phyloP scores from a whole-genome alignment of 2,113 vertebrate genomes.

The Stigmatopora argus region DNA sequence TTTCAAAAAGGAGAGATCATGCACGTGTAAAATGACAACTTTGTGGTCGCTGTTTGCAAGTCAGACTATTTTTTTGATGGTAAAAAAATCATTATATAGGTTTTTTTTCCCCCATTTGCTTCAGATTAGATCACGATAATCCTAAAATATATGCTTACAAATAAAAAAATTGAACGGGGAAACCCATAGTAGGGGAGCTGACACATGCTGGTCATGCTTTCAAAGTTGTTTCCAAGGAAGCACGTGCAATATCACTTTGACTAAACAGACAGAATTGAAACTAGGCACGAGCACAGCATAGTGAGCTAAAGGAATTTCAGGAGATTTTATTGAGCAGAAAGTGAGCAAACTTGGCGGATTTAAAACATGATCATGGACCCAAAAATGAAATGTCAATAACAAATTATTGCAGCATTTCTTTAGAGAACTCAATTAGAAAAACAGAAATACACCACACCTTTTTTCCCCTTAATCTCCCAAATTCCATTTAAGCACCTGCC shows the following conservation, averaged over 20 bases:
- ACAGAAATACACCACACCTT: not conserved
- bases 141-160: not conserved
- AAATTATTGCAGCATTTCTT: constrained; percentile 8
- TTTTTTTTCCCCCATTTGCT: not conserved
- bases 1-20: not conserved
- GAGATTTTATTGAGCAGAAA: not conserved
- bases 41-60: not conserved
- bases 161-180: not conserved
- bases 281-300: not conserved
- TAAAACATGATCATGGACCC: not conserved
- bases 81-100: not conserved
- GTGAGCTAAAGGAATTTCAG: not conserved
- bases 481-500: not conserved
- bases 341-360: constrained; percentile 1
- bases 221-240: not conserved
- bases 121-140: not conserved
- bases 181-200: not conserved
- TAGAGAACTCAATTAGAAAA: constrained; percentile 10
- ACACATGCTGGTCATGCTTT: not conserved
- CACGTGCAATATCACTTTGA: not conserved
- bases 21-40: not conserved
- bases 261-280: constrained; percentile 1
- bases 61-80: no score
- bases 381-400: not conserved
- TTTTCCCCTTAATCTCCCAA: not conserved